phyloP scores from a whole-genome alignment of 2,797 vertebrate genomes.

The Bucorvus abyssinicus region DNA sequence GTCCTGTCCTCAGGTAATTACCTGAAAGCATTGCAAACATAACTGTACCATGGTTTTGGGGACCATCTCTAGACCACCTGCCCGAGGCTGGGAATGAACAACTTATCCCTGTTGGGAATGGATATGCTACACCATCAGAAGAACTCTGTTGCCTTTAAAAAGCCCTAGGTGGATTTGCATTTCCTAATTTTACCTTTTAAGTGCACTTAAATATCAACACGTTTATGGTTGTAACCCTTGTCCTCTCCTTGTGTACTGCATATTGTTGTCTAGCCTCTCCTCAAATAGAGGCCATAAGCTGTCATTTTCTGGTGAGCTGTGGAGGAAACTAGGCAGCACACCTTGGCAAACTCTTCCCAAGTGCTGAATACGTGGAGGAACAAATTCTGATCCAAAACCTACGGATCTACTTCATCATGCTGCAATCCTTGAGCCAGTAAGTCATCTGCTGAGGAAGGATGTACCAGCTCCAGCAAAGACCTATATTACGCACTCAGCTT shows the following conservation, averaged over 20 bases:
- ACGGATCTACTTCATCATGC: neutral
- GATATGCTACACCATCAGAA: neutral
- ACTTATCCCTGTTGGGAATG: neutral
- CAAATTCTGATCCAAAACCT: neutral
- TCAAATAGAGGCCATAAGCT: neutral
- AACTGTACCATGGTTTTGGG: neutral
- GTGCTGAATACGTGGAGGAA: neutral
- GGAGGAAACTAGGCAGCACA: neutral
- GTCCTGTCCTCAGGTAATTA: neutral
- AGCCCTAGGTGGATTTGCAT: neutral
- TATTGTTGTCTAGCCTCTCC: neutral
- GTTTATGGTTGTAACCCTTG: neutral
- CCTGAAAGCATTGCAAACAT: neutral
- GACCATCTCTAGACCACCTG: neutral
- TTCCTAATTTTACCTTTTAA: neutral
- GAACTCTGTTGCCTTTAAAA: neutral
- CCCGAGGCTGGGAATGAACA: accelerated
- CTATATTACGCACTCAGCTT: neutral
- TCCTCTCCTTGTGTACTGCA: neutral
- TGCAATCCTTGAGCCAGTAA: neutral
- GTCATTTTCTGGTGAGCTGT: neutral
- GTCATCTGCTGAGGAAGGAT: neutral
- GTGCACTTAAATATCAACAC: neutral
- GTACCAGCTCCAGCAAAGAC: neutral
- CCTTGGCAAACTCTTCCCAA: neutral